Conservation (phyloP, 2,113 vertebrate genomes). For the Corythornis cristatus region DNA sequence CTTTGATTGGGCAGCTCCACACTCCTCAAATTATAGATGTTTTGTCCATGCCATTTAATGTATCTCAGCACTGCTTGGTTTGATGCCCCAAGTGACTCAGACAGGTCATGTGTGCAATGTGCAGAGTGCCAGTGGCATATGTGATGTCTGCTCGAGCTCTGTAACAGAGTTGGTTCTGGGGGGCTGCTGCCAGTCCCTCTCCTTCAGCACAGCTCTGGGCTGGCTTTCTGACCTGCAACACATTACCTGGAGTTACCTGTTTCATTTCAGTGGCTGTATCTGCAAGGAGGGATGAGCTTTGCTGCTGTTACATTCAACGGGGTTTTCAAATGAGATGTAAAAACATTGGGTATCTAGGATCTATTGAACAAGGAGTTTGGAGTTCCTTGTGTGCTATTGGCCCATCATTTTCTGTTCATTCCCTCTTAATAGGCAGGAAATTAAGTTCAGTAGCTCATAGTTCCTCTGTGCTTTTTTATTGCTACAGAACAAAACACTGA, state of each 20-base stretch:
- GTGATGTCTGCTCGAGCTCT: neutral
- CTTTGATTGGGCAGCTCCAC: neutral
- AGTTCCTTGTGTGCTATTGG: neutral
- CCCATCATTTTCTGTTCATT: neutral
- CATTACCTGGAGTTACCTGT: rapidly evolving
- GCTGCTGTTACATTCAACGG: rapidly evolving
- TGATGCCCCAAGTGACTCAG: neutral
- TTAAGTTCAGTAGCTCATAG: conserved; percentile 1
- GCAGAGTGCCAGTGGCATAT: neutral
- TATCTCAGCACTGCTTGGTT: neutral
- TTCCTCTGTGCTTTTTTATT: neutral
- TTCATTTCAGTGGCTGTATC: neutral
- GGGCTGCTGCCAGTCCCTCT: neutral
- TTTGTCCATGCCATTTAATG: neutral
- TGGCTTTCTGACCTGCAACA: neutral
- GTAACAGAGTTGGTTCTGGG: neutral
- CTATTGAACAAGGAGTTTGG: neutral
- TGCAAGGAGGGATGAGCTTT: neutral
- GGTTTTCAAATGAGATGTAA: neutral
- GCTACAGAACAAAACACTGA: neutral
- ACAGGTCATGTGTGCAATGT: neutral
- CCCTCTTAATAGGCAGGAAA: conserved; percentile 10
- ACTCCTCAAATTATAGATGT: neutral
- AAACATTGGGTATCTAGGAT: neutral
- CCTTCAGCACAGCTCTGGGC: neutral